Evolutionary conservation across 2,797 vertebrate genomes (phyloP).

Genomic region (Bovichtus variegatus): DNA sequence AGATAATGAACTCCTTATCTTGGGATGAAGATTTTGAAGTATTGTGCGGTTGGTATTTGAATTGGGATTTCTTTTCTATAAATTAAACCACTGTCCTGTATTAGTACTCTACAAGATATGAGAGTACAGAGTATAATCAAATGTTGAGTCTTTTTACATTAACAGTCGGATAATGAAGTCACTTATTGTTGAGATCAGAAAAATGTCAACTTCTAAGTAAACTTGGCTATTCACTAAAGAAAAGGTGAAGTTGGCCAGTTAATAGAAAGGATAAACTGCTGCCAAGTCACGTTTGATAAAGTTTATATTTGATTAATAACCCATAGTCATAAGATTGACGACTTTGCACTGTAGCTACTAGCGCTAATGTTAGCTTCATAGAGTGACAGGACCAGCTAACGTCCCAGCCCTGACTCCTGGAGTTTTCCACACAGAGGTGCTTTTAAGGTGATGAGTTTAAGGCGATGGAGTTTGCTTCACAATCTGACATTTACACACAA

Average conservation of each 20-base stretch:
- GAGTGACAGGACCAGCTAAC: not conserved
- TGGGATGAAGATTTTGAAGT: not conserved
- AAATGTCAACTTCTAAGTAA: not conserved
- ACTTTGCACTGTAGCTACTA: not conserved
- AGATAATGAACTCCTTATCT: not conserved
- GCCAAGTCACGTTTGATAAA: not conserved
- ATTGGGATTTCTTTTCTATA: not conserved
- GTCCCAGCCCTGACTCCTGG: too few species aligned
- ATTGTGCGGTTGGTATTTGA: too few species aligned
- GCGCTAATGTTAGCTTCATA: not conserved
- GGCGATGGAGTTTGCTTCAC: too few species aligned
- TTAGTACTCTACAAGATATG: not conserved
- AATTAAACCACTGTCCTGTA: not conserved
- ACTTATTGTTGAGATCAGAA: not conserved
- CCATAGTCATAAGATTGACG: not conserved
- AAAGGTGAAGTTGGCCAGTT: not conserved
- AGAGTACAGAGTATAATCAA: not conserved
- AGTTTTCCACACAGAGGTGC: too few species aligned
- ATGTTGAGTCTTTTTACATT: too few species aligned
- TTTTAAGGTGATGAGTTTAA: too few species aligned
- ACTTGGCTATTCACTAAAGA: not conserved
- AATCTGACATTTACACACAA: too few species aligned
- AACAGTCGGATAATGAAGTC: not conserved
- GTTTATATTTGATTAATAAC: not conserved
- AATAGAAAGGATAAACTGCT: not conserved